Conservation (phyloP, 2,113 vertebrate species). For the Sclerurus mexicanus region DNA sequence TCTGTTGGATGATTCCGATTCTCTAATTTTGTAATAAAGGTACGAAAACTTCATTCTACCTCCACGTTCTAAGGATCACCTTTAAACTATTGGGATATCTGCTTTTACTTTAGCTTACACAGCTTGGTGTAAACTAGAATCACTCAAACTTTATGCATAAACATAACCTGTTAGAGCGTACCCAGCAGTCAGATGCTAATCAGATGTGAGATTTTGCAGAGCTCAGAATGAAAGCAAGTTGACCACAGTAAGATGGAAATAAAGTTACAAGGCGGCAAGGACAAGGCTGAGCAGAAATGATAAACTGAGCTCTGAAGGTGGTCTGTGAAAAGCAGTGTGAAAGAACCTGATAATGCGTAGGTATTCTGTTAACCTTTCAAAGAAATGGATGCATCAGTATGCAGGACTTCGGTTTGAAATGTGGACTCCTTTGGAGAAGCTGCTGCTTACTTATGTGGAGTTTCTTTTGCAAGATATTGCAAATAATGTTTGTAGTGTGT, state of each 20-base stretch:
- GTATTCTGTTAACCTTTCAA: background rate
- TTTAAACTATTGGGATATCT: background rate
- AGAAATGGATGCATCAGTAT: background rate
- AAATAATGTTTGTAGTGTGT: background rate
- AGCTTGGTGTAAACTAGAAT: background rate
- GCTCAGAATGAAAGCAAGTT: background rate
- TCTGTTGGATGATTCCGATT: background rate
- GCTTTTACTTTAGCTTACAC: background rate
- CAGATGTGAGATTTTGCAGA: background rate
- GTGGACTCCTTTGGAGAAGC: background rate
- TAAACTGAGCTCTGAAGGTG: background rate
- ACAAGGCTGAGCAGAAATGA: background rate
- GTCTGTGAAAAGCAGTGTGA: background rate
- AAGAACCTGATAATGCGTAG: background rate
- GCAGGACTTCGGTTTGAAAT: background rate
- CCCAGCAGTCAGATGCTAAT: background rate
- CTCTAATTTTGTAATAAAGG: background rate
- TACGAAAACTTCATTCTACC: background rate
- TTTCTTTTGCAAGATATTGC: background rate
- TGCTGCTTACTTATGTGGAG: background rate
- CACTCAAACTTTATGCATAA: background rate
- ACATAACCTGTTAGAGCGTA: background rate
- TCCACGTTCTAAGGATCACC: background rate
- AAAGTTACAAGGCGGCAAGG: background rate
- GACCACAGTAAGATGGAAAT: background rate